phyloP scores from a whole-genome alignment of 2,113 vertebrate genomes.

The Eubucco bourcierii region DNA sequence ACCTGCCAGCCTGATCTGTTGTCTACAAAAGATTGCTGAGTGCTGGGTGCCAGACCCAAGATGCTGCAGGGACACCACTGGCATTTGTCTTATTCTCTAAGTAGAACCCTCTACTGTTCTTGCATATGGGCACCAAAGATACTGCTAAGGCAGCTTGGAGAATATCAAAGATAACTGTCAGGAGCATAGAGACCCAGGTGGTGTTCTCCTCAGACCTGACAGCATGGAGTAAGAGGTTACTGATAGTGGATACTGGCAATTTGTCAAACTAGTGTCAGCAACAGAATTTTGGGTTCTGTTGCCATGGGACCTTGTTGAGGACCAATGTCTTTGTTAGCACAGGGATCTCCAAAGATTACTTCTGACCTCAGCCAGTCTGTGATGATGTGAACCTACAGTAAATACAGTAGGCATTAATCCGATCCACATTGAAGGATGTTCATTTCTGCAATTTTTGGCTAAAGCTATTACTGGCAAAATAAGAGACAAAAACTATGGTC shows the following conservation, averaged over 20 bases:
- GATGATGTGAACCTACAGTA: not conserved
- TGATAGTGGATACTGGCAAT: not conserved
- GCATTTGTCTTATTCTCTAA: not conserved
- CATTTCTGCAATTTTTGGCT: not conserved
- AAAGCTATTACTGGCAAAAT: not conserved
- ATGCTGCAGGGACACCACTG: no score
- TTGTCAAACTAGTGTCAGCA: not conserved
- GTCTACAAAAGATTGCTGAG: not conserved
- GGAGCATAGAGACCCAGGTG: no score
- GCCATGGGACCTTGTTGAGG: not conserved
- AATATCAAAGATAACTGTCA: not conserved
- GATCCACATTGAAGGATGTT: not conserved
- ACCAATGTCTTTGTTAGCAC: fast-evolving
- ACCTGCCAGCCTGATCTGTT: no score
- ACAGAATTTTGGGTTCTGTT: not conserved
- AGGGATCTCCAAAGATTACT: not conserved
- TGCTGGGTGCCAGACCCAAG: not conserved
- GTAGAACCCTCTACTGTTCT: fast-evolving
- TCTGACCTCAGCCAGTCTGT: not conserved
- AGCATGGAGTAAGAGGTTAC: not conserved
- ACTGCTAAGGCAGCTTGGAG: not conserved
- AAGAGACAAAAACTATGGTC: not conserved
- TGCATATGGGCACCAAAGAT: not conserved
- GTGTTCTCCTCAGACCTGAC: not conserved
- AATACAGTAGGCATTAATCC: not conserved